phyloP scores from a whole-genome alignment of 2,888 invertebrate genomes.

The Papilio elwesi region DNA sequence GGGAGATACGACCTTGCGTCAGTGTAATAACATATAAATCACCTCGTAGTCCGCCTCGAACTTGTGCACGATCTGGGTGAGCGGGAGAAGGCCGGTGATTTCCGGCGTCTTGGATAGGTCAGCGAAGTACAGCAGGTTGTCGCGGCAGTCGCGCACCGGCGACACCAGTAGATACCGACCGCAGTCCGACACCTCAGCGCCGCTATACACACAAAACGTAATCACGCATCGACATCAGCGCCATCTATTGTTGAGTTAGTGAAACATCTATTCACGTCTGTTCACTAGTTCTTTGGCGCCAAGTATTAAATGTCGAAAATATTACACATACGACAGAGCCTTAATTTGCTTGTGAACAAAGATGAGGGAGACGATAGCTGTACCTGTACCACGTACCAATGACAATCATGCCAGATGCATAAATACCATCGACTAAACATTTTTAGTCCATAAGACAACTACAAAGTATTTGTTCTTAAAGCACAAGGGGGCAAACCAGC shows the following conservation, averaged over 20 bases:
- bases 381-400: background rate
- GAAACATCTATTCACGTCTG: too few relatives aligned
- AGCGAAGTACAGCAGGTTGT: slow-evolving; percentile 94
- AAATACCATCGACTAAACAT: too few relatives aligned
- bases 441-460: too few relatives aligned
- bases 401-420: background rate
- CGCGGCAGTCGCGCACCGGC: slow-evolving; percentile 94
- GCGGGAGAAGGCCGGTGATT: slow-evolving; percentile 86
- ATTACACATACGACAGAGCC: too few relatives aligned
- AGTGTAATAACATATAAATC: slow-evolving; percentile 28
- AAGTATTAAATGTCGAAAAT: too few relatives aligned
- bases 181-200: slow-evolving; percentile 94
- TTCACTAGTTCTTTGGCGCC: too few relatives aligned
- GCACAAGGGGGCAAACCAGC: too few relatives aligned
- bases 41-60: slow-evolving; percentile 98
- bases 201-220: slow-evolving; percentile 77
- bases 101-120: slow-evolving; percentile 87
- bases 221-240: background rate
- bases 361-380: too few relatives aligned
- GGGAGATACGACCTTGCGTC: background rate
- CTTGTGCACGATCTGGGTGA: slow-evolving; percentile 92
- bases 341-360: too few relatives aligned
- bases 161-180: slow-evolving; percentile 94
- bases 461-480: too few relatives aligned
- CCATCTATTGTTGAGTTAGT: background rate